Conservation (phyloP, 2,888 invertebrate species). For the Cyclophora albipunctata region DNA sequence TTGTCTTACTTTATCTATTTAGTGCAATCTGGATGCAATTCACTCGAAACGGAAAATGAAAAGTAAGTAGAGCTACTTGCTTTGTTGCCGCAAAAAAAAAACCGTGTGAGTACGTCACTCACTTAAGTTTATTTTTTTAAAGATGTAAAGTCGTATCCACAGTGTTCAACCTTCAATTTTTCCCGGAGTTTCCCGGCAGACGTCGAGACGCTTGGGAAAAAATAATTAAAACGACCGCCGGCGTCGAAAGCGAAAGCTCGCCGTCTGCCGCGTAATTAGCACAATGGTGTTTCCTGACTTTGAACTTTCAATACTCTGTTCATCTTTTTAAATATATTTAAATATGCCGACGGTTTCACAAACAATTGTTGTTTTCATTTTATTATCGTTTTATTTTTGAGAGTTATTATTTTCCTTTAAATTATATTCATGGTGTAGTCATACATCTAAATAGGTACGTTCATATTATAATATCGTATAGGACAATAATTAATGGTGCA, state of each 20-base stretch:
- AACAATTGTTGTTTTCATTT: background rate
- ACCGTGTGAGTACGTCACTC: too few species aligned
- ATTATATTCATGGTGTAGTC: background rate
- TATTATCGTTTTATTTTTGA: background rate
- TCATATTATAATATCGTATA: too few species aligned
- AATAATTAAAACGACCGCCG: slow-evolving; percentile 73
- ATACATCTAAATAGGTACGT: background rate
- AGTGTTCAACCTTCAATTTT: slow-evolving; percentile 46
- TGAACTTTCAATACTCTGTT: slow-evolving; percentile 68
- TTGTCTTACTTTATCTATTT: too few species aligned
- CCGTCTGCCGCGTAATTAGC: slow-evolving; percentile 75
- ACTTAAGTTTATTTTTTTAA: too few species aligned
- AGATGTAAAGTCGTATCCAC: slow-evolving; percentile 13
- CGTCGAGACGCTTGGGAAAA: slow-evolving; percentile 73
- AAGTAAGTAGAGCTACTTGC: too few species aligned
- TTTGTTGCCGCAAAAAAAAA: too few species aligned
- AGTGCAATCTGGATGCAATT: too few species aligned
- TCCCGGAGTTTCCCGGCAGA: slow-evolving; percentile 67
- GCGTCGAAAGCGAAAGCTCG: slow-evolving; percentile 71
- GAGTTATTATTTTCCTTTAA: too few species aligned
- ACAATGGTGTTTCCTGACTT: slow-evolving; percentile 75
- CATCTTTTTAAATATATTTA: slow-evolving; percentile 38
- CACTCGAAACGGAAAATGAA: too few species aligned
- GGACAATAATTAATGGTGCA: too few species aligned
- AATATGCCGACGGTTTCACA: background rate